A percentile compares a stretch with the other conserved stretches of the same genome.
phyloP scores from a whole-genome alignment of 2,797 vertebrate genomes.

The Neopelma chrysocephalum region DNA sequence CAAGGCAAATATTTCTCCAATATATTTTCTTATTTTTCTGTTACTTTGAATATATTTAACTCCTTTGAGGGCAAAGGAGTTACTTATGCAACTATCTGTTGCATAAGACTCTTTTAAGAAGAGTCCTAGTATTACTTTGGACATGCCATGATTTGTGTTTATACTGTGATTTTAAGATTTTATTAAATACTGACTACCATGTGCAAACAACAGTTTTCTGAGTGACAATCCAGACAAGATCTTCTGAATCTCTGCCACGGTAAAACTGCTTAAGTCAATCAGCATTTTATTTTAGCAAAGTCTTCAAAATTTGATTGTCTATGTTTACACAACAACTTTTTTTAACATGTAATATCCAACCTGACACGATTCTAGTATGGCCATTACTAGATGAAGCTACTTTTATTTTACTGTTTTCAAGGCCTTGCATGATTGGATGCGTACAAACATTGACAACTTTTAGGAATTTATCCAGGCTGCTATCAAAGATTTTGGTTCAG shows the following conservation, averaged over 20 bases:
- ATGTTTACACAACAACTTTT: background rate
- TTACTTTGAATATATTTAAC: background rate
- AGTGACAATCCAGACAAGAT: background rate
- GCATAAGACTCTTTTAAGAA: background rate
- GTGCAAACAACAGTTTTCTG: background rate
- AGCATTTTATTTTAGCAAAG: background rate
- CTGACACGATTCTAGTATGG: background rate
- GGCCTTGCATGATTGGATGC: background rate
- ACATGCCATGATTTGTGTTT: background rate
- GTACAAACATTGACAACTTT: background rate
- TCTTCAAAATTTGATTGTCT: background rate
- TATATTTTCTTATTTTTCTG: background rate
- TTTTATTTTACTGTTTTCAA: background rate
- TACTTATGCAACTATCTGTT: background rate
- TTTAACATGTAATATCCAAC: background rate
- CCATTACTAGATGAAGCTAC: background rate
- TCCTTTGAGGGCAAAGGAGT: background rate
- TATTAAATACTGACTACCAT: background rate
- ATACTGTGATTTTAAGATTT: background rate
- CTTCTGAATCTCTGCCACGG: background rate
- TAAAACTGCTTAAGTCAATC: background rate
- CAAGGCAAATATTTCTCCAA: background rate
- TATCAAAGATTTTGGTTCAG: constrained; percentile 6
- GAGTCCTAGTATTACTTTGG: background rate
- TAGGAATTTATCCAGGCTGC: background rate